Evolutionary conservation across 2,113 vertebrate genomes (phyloP), one percentile per base, ranked within the genome.

Genomic region (Pelusios castaneus): DNA sequence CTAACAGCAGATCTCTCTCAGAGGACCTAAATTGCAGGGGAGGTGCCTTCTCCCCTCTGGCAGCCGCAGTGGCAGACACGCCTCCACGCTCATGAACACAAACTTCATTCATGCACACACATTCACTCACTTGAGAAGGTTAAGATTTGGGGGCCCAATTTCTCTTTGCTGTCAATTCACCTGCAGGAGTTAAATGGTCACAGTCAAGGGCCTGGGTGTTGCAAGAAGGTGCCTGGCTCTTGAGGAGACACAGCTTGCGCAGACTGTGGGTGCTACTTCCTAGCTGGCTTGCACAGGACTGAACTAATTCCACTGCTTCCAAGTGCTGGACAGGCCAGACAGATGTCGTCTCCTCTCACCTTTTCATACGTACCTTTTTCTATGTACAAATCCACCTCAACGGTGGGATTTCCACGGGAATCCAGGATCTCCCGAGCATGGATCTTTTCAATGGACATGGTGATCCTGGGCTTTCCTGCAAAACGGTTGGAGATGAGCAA

Each of bases 361-460:
- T 34, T 41, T n/a, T 55, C 56, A 16, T 10, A 22, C 82, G 0
- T 96, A 99, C 99, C 99, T 99, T 98, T 99, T 93, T 95, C 97
- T 24, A 99, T 99, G 70, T 98, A 95, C 80, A 99, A 97, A 92
- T 99, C 99, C 93, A 99, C 99, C 97, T 99, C 99, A 88, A 99
- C 99, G 0, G 99, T 99, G 96, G 99, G 99, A 93, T 99, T 99
- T 97, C 99, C 99, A 91, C 99, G 98, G 95, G 99, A 99, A 95
- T 99, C 99, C 97, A 99, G 97, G 97, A 99, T 99, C 98, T 99
- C 99, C 6, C 99, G 98, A 89, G 99, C 99, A 55, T 99, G 98
- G 97, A 99, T 98, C 97, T 97, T 99, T 90, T 98, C 95, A 6
- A 99, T 99, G 2, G 99, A 99, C 99, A 99, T 99, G 97, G 97